These are phyloP conservation scores for Cyclina sinensis DNA, from an alignment of 1,140 invertebrate species.

Conservation along the genomic window DNA sequence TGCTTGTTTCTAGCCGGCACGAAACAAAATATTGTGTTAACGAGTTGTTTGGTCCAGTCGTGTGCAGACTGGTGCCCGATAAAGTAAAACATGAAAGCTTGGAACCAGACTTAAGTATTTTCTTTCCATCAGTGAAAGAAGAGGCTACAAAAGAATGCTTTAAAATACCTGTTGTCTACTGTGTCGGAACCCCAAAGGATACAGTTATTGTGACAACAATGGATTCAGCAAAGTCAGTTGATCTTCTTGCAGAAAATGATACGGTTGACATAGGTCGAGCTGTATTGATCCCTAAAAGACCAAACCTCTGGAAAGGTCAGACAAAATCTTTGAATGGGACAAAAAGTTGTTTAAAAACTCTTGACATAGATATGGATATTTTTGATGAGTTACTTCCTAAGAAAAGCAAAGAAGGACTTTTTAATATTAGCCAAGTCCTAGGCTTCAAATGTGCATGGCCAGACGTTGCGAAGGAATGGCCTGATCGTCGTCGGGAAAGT, in stretches of 20 bases:
- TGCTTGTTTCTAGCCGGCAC: neutral
- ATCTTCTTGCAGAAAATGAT: neutral
- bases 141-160: neutral
- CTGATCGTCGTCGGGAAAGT: neutral
- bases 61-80: neutral
- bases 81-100: neutral
- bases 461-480: neutral
- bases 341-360: neutral
- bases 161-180: too few species aligned
- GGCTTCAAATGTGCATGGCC: constrained; percentile 5
- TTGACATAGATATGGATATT: neutral
- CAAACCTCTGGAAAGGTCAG: constrained; percentile 5
- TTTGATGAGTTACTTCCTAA: too few species aligned
- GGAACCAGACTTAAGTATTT: neutral
- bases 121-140: neutral
- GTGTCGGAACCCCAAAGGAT: neutral
- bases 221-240: neutral
- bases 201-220: neutral
- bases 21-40: neutral
- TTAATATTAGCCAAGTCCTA: neutral
- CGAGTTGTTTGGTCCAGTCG: neutral
- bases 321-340: neutral
- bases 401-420: too few species aligned
- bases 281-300: neutral
- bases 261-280: neutral